Base-by-base conservation (phyloP, 2,888 invertebrate species). In the Dryocosmus kuriphilus region DNA sequence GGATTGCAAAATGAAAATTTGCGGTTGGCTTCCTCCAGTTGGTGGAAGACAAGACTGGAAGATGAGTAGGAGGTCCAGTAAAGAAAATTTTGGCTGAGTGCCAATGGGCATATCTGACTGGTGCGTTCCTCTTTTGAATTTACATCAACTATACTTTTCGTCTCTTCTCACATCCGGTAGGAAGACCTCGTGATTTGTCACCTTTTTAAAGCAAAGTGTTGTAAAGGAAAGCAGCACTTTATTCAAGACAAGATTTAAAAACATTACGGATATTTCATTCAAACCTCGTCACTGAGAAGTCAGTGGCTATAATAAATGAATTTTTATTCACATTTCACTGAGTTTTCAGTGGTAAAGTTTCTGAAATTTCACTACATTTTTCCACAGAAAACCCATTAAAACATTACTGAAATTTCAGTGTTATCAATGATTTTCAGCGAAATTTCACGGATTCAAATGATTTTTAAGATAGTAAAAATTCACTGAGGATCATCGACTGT, bases 1-100 rank as follows among this genome's bases (percentile, higher is more conserved):
- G 19, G 19, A 46, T 30, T 67, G 41, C n/a, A 65, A 22, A 41
- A 67, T 67, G 30, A 67, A 67, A 67, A 30, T 67, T 67, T 51
- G 30, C 67, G n/a, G 80, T 74, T 79, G 74, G 78, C 46, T 79
- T 76, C 74, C 74, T 74, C 63, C 76, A 55, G 55, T 55, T 27
- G 24, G 30, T 55, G 41, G 24, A 73, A n/a, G 57, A 74, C 32
- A 73, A 32, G 74, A 41, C 41, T 38, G 24, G 67, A 55, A 61
- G 75, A 77, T 51, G 57, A 55, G 73, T 67, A 51, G 67, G 67
- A 46, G 67, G 67, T 67, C 67, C 67, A 67, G 46, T 46, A 67
- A 38, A 51, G 16, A 46, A 67, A 67, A 67, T 55, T 35, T 75
- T 79, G 79, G 79, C 77, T 16, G 4, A 7, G 7, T 35, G 77